A percentile compares a stretch with the other conserved stretches of the same genome.
These are phyloP conservation scores for Setipinna tenuifilis DNA, from an alignment of 2,797 vertebrate genomes.

Conservation along the genomic window DNA sequence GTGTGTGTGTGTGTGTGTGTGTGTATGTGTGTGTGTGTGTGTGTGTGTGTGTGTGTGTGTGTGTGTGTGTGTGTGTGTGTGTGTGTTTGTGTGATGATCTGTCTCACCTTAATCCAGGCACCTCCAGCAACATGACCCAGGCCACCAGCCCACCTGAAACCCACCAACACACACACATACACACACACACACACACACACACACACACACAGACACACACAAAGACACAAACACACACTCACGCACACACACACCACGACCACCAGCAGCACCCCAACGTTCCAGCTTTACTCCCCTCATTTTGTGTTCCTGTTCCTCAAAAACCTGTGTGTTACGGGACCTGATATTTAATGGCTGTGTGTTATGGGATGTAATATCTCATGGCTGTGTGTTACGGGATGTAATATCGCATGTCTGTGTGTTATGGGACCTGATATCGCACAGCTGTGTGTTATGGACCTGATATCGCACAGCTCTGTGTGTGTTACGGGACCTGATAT, in stretches of 20 bases:
- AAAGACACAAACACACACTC: too few relatives aligned
- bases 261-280: too few relatives aligned
- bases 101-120: background rate
- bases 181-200: too few relatives aligned
- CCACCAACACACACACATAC: too few relatives aligned
- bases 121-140: background rate
- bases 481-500: background rate
- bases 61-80: constrained; percentile 4
- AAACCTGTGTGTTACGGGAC: background rate
- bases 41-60: background rate
- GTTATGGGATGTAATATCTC: too few relatives aligned
- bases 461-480: background rate
- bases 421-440: background rate
- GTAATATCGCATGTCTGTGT: background rate
- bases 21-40: constrained; percentile 12
- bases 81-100: background rate
- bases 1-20: background rate
- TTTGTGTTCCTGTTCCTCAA: background rate
- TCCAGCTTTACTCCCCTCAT: background rate
- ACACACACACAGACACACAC: too few relatives aligned
- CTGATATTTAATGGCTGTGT: background rate
- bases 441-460: background rate
- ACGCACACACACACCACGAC: too few relatives aligned
- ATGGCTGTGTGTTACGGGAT: too few relatives aligned
- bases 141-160: background rate